Evolutionary conservation across 2,113 vertebrate genomes (phyloP).

Genomic region (Holacanthus passer): DNA sequence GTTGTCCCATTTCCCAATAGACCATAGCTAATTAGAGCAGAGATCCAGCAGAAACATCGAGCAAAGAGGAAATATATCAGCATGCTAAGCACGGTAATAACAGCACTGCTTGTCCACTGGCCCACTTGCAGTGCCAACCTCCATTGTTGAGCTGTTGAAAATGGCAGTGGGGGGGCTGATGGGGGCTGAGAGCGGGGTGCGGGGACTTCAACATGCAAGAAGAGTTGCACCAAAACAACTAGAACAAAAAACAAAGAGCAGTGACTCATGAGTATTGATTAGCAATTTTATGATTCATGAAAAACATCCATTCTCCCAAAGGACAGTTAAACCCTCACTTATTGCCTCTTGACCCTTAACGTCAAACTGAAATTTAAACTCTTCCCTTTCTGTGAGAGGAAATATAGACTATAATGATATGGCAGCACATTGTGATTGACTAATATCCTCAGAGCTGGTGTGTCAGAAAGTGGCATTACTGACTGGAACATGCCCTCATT

Average conservation of each 20-base stretch:
- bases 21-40: conserved; percentile 5
- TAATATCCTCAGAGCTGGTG: background rate
- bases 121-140: conserved; percentile 40
- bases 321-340: background rate
- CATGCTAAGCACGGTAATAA: conserved; percentile 60
- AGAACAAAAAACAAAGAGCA: background rate
- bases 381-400: too few relatives aligned
- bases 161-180: conserved; percentile 18
- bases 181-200: background rate
- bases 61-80: conserved; percentile 44
- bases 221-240: conserved; percentile 20
- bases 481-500: background rate
- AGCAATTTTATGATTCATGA: background rate
- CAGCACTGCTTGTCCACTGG: conserved; percentile 34
- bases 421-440: too few relatives aligned
- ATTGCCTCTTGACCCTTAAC: background rate
- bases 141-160: conserved; percentile 61
- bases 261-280: background rate
- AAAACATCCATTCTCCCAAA: background rate
- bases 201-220: conserved; percentile 20
- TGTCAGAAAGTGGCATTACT: background rate
- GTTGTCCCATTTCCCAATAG: background rate
- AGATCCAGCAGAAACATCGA: conserved; percentile 25
- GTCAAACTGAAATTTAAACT: background rate
- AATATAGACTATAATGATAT: background rate